Evolutionary conservation across 2,797 vertebrate species (phyloP).

Genomic region (Poeciliopsis turneri): DNA sequence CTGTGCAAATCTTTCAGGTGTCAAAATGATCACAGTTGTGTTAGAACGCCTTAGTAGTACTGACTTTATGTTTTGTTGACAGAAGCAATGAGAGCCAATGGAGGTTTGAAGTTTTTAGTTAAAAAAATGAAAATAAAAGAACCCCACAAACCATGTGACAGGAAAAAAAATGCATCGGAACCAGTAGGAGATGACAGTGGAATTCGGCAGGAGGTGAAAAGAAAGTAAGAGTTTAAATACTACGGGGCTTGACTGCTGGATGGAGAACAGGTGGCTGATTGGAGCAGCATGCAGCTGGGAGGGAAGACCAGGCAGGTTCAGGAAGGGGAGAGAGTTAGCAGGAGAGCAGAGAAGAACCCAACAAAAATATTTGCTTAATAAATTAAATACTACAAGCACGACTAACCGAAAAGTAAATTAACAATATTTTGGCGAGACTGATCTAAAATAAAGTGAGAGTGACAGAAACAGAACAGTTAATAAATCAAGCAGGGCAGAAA

Average conservation of each 20-base stretch:
- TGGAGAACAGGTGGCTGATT: background rate
- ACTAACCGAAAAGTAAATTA: too few species aligned
- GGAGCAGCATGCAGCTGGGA: background rate
- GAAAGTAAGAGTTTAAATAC: background rate
- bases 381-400: too few species aligned
- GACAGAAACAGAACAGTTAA: background rate
- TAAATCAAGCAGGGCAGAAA: background rate
- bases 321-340: too few species aligned
- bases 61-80: too few species aligned
- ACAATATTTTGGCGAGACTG: background rate
- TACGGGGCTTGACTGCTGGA: background rate
- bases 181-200: background rate
- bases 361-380: too few species aligned
- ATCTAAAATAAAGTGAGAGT: background rate
- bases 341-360: too few species aligned
- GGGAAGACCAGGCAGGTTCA: background rate
- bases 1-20: background rate
- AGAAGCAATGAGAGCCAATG: too few species aligned
- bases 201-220: background rate
- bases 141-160: too few species aligned
- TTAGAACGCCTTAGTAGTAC: background rate
- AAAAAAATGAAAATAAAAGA: too few species aligned
- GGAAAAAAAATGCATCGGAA: too few species aligned
- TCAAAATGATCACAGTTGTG: background rate
- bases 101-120: too few species aligned